Conservation (phyloP, 2,888 invertebrate species). For the Pantelozetes paolii region DNA sequence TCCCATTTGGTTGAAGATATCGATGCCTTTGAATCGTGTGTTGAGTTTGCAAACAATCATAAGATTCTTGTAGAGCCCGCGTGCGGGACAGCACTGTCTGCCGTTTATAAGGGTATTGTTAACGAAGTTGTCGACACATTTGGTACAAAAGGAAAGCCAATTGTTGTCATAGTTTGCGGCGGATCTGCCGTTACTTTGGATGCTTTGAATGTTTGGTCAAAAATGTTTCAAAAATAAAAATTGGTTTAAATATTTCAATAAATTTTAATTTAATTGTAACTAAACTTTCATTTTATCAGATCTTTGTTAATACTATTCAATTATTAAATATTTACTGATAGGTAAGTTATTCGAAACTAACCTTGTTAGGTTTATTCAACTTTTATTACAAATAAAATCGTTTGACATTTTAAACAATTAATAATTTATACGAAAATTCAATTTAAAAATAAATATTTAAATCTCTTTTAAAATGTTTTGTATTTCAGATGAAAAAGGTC, state of each 20-base stretch:
- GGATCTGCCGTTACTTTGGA: constrained; percentile 60
- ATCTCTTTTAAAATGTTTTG: no score
- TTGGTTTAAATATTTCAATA: background rate
- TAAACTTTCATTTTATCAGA: no score
- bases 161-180: constrained; percentile 57
- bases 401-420: no score
- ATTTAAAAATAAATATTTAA: no score
- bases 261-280: background rate
- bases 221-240: background rate
- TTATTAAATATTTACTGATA: no score
- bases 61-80: constrained; percentile 56
- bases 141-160: constrained; percentile 49
- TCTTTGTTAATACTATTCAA: no score
- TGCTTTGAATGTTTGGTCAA: constrained; percentile 57
- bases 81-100: constrained; percentile 56
- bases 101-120: constrained; percentile 54
- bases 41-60: constrained; percentile 56
- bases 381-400: no score
- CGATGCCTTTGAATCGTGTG: constrained; percentile 54
- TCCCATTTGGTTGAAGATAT: constrained; percentile 54
- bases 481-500: no score
- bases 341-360: no score
- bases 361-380: no score
- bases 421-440: no score
- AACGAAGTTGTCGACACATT: background rate